A percentile compares a stretch with the other conserved stretches of the same genome.
phyloP scores from a whole-genome alignment of 2,797 vertebrate genomes.

The Peromyscus aztecus region DNA sequence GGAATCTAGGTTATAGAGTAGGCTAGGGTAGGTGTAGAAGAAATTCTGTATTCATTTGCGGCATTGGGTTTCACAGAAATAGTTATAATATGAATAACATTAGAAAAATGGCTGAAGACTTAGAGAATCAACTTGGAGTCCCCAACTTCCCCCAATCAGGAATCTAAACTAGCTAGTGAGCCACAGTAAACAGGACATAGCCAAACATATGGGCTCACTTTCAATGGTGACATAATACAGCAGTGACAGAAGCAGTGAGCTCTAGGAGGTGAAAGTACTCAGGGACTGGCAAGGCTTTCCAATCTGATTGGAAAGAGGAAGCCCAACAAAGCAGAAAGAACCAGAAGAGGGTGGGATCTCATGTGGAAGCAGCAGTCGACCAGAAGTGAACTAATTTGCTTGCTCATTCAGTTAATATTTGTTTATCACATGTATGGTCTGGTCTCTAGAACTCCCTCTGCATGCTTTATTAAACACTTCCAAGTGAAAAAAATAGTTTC shows the following conservation, averaged over 20 bases:
- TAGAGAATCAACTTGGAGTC: constrained; percentile 48
- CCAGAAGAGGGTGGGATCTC: neutral
- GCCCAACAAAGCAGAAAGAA: neutral
- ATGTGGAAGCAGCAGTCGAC: neutral
- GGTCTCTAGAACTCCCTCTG: neutral
- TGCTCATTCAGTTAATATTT: neutral
- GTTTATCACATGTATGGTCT: neutral
- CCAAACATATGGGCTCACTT: neutral
- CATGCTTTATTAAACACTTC: neutral
- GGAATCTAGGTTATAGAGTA: no score
- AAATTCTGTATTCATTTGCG: neutral
- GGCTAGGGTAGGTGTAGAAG: neutral
- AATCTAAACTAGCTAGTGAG: constrained; percentile 40
- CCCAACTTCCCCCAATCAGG: neutral
- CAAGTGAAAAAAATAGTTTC: neutral
- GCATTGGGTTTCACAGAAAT: constrained; percentile 42
- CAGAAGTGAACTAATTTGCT: neutral
- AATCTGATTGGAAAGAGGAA: neutral
- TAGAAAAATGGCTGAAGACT: neutral
- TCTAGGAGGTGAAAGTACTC: neutral
- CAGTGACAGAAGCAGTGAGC: constrained; percentile 20
- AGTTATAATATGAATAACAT: neutral
- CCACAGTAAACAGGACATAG: neutral
- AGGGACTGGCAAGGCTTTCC: neutral
- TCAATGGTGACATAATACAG: constrained; percentile 11